Evolutionary conservation across 2,888 invertebrate genomes (phyloP).

Genomic region (Amiota mariae): DNA sequence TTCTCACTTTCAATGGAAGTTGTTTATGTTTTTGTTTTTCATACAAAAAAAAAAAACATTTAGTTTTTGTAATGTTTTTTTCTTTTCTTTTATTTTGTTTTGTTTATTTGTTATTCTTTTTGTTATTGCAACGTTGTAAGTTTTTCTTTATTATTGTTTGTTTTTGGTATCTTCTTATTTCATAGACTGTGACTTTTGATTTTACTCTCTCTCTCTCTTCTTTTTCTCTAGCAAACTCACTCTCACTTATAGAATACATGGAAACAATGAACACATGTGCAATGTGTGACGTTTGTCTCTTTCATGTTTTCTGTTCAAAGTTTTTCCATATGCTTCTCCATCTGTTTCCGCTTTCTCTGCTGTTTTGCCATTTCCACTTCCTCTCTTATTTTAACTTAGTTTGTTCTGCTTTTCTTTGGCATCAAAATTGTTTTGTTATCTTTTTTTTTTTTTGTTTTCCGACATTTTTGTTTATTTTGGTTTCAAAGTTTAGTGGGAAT

Average conservation of each 20-base stretch:
- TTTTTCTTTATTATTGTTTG: background rate
- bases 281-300: background rate
- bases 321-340: conserved; percentile 38
- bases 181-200: background rate
- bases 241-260: background rate
- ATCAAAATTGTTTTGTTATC: background rate
- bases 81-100: conserved; percentile 12
- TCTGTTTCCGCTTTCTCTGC: conserved; percentile 40
- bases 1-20: background rate
- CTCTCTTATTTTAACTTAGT: background rate
- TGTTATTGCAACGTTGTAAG: background rate
- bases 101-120: background rate
- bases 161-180: background rate
- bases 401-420: too few species aligned
- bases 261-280: background rate
- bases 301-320: background rate
- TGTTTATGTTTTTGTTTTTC: too few species aligned
- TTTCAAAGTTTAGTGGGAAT: conserved; percentile 53
- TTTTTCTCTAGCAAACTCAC: too few species aligned
- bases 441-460: conserved; percentile 32
- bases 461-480: conserved; percentile 47
- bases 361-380: conserved; percentile 28
- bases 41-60: background rate
- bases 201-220: conserved; percentile 15
- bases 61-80: conserved; percentile 15